Evolutionary conservation across 1,140 invertebrate species (phyloP), one percentile per base, ranked within the genome.

Genomic region (Lepidurus arcticus): DNA sequence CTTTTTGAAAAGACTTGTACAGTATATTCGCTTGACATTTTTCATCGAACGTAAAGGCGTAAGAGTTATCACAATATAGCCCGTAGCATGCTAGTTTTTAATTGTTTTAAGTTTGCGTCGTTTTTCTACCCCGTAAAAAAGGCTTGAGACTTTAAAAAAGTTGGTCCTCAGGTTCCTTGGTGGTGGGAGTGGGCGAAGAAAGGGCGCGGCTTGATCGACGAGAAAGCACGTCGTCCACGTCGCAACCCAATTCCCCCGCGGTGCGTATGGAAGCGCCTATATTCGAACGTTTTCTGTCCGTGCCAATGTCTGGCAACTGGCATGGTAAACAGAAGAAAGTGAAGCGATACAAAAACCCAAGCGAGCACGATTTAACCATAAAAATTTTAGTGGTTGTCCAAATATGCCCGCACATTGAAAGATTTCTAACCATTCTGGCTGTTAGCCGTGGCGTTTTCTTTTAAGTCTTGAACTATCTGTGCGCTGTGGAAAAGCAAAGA

Each of bases 251-350:
- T 79, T 80, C 81, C 79, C 79, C 80, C 81, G 83, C 83, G 81
- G 81, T 84, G 83, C 82, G 83, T 82, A 83, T 85, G 81, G 87
- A 86, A 83, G 85, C 89, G 84, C 88, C 88, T 84, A 88, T 89
- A 82, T 88, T 88, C 84, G 89, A 89, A 86, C 90, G 90, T 85
- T 92, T 91, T 87, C 88, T 92, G 86, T 87, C 89, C 84, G 88
- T 92, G 5, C 90, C 90, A 79, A 81, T 80, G 81, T 79, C 76
- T 83, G 90, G 88, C 13, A 42, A 75, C 74, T 44, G 42, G 74
- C 74, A 43, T 75, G 42, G 42, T 75, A 75, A 42, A 75, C 74
- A 75, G 43, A 24, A 26, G 24, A 1, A 44, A 21, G 42, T 6
- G 24, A 16, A 42, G 10, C 10, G 34, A 75, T 3, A 24, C 16